Evolutionary conservation across 2,888 invertebrate species (phyloP).

Genomic region (Leucophenga maculata): DNA sequence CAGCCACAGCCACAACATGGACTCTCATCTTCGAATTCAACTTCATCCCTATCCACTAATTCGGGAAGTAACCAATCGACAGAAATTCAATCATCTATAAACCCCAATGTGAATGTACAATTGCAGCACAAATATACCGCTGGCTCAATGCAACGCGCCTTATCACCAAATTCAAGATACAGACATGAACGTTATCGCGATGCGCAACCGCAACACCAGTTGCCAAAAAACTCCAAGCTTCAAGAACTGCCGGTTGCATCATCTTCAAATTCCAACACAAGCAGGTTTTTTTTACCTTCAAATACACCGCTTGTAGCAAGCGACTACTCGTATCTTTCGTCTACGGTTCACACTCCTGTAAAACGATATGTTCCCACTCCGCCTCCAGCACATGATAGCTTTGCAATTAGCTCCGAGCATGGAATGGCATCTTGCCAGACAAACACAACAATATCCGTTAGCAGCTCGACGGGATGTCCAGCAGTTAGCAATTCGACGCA

Average conservation of each 20-base stretch:
- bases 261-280: constrained; percentile 30
- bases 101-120: constrained; percentile 33
- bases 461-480: neutral
- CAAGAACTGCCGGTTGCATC: constrained; percentile 29
- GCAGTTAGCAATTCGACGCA: constrained; percentile 29
- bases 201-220: constrained; percentile 34
- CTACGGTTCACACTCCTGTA: constrained; percentile 72
- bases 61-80: constrained; percentile 25
- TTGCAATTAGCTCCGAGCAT: constrained; percentile 40
- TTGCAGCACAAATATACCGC: constrained; percentile 29
- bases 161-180: constrained; percentile 70
- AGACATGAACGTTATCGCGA: constrained; percentile 69
- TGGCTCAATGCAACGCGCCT: constrained; percentile 55
- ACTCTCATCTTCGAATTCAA: constrained; percentile 42
- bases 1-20: constrained; percentile 35
- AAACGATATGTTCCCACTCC: constrained; percentile 72
- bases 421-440: constrained; percentile 31
- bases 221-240: neutral
- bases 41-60: constrained; percentile 42
- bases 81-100: constrained; percentile 20
- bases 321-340: constrained; percentile 68
- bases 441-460: constrained; percentile 32
- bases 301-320: constrained; percentile 58
- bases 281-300: constrained; percentile 47
- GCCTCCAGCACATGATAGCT: constrained; percentile 67